A percentile compares a stretch with the other conserved stretches of the same genome.
Evolutionary conservation across 1,140 invertebrate species (phyloP).

Genomic region (Uloborus diversus): DNA sequence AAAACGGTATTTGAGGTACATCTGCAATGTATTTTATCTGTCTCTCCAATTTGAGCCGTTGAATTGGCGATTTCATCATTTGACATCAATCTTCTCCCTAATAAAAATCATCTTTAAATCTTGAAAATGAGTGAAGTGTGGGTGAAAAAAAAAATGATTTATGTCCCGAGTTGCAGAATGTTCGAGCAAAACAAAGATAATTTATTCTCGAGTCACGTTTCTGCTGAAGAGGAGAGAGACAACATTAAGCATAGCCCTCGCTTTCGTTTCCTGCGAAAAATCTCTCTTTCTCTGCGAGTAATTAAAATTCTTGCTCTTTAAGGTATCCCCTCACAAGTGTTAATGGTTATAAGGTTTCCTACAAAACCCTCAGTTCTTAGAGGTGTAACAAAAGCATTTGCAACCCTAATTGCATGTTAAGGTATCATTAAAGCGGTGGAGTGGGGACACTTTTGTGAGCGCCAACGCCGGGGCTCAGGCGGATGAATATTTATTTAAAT

Average conservation of each 20-base stretch:
- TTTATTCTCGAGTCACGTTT: background rate
- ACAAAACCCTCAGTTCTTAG: background rate
- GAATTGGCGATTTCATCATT: no score
- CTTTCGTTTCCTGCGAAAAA: background rate
- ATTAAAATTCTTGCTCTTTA: slow-evolving; percentile 26
- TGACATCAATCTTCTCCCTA: no score
- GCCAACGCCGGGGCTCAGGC: slow-evolving; percentile 9
- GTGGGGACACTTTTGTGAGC: slow-evolving; percentile 24
- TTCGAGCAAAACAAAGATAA: background rate
- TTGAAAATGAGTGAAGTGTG: no score
- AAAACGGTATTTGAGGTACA: no score
- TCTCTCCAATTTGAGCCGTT: no score
- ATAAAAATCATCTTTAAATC: no score
- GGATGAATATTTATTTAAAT: slow-evolving; percentile 35
- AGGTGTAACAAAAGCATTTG: slow-evolving; percentile 29
- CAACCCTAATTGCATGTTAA: slow-evolving; percentile 12
- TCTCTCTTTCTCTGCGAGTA: background rate
- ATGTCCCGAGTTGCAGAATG: no score
- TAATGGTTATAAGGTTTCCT: slow-evolving; percentile 20
- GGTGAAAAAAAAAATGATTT: no score
- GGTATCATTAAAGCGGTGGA: slow-evolving; percentile 17
- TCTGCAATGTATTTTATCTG: no score
- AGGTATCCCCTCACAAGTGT: background rate
- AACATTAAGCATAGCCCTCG: background rate
- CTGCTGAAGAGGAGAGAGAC: no score